Conservation (phyloP, 2,888 invertebrate genomes). For the Torymus auratus region DNA sequence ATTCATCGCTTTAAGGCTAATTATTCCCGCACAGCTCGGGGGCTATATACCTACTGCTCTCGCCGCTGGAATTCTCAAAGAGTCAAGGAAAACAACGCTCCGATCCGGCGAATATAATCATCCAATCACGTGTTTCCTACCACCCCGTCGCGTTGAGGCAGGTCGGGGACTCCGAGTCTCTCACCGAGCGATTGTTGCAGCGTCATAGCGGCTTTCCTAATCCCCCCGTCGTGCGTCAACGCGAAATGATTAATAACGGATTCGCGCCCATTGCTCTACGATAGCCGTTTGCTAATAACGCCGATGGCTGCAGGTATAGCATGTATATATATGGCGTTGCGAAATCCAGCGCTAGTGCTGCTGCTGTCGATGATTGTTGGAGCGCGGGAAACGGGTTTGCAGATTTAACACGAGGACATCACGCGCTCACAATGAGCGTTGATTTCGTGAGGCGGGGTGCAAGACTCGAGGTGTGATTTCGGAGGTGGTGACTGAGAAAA, state of each 20-base stretch:
- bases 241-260: constrained; percentile 39
- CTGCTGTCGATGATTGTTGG: too few relatives aligned
- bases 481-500: too few relatives aligned
- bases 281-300: constrained; percentile 7
- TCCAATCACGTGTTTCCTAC: constrained; percentile 3
- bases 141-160: background rate
- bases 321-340: too few relatives aligned
- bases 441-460: background rate
- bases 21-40: too few relatives aligned
- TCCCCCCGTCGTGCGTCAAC: constrained; percentile 4
- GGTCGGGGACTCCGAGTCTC: too few relatives aligned
- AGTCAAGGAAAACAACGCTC: constrained; percentile 52
- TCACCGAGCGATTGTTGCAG: constrained; percentile 9
- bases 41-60: too few relatives aligned
- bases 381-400: too few relatives aligned
- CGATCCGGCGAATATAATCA: constrained; percentile 16
- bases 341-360: too few relatives aligned
- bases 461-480: too few relatives aligned
- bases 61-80: background rate
- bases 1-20: too few relatives aligned
- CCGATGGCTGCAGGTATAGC: background rate
- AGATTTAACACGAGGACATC: too few relatives aligned
- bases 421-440: too few relatives aligned
- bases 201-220: constrained; percentile 18
- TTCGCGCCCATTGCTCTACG: constrained; percentile 25